phyloP scores from a whole-genome alignment of 2,113 vertebrate genomes.

The Cochlearius cochlearius region DNA sequence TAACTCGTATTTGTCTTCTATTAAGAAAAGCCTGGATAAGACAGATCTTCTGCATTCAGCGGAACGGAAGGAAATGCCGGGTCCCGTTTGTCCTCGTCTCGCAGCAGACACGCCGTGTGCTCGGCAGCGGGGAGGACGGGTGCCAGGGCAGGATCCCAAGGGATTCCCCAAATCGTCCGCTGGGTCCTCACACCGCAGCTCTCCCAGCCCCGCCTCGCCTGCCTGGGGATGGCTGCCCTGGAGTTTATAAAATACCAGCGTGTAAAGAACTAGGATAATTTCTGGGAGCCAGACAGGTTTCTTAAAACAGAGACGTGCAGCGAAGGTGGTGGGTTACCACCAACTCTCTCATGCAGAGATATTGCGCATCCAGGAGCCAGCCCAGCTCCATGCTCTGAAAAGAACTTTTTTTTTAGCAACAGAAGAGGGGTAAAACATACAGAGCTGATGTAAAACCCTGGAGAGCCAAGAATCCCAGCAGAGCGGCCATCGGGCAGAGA shows the following conservation, averaged over 20 bases:
- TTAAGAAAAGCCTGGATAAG: background rate
- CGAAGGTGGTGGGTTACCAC: background rate
- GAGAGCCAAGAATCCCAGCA: background rate
- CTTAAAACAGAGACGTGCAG: background rate
- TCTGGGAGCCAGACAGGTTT: fast-evolving
- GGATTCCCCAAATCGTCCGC: background rate
- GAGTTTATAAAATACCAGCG: background rate
- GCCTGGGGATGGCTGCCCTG: too few species aligned
- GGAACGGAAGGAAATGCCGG: background rate
- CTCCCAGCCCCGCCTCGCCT: background rate
- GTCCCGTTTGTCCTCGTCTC: background rate
- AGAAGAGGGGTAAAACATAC: background rate
- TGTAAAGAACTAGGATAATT: background rate
- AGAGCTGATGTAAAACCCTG: background rate
- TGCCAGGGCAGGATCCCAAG: background rate
- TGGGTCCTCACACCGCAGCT: fast-evolving
- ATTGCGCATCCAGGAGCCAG: background rate
- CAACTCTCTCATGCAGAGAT: background rate
- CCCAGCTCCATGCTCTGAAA: background rate
- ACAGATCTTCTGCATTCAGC: background rate
- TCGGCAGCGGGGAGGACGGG: background rate
- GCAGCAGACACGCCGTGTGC: fast-evolving
- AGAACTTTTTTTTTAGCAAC: background rate
- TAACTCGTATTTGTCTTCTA: background rate
- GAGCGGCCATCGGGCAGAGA: background rate